These are phyloP conservation scores for Catostylus mosaicus DNA, from an alignment of 30 jellyfish, hydroid and myxozoan species.

Conservation along the genomic window DNA sequence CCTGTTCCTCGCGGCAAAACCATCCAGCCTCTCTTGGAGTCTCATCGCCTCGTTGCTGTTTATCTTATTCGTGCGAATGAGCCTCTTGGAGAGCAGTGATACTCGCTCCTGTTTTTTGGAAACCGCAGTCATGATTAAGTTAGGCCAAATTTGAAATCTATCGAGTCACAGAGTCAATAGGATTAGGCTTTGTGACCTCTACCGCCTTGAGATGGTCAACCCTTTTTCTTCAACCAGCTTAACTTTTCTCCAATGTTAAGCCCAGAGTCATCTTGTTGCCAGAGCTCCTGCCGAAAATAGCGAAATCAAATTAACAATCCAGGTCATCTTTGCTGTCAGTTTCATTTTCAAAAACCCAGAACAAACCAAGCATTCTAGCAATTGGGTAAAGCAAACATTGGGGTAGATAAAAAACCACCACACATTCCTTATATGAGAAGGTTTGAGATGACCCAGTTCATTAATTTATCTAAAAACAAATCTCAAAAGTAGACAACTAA, in stretches of 20 bases:
- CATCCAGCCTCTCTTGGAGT: conserved; percentile 51
- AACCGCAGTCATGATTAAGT: not conserved
- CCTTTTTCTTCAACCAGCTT: not conserved
- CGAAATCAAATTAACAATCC: not conserved
- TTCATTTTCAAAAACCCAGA: not conserved
- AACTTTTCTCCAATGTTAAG: not conserved
- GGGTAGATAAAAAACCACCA: too few relatives aligned
- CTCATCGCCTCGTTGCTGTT: conserved; percentile 55
- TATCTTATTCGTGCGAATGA: conserved; percentile 57
- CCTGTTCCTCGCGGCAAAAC: conserved; percentile 5
- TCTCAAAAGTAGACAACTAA: too few relatives aligned
- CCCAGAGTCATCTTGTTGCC: not conserved
- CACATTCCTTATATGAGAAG: too few relatives aligned
- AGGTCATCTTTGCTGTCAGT: not conserved
- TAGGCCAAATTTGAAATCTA: not conserved
- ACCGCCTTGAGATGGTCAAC: not conserved
- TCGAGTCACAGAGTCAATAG: not conserved
- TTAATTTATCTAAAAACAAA: too few relatives aligned
- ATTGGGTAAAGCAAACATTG: too few relatives aligned
- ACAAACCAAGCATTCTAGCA: too few relatives aligned
- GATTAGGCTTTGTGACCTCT: not conserved
- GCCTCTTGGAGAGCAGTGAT: conserved; percentile 46
- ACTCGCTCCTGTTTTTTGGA: conserved; percentile 47
- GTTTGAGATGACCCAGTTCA: too few relatives aligned
- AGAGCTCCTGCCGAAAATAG: not conserved